Evolutionary conservation across 2,888 invertebrate species (phyloP).

Genomic region (Vandiemenella viatica): DNA sequence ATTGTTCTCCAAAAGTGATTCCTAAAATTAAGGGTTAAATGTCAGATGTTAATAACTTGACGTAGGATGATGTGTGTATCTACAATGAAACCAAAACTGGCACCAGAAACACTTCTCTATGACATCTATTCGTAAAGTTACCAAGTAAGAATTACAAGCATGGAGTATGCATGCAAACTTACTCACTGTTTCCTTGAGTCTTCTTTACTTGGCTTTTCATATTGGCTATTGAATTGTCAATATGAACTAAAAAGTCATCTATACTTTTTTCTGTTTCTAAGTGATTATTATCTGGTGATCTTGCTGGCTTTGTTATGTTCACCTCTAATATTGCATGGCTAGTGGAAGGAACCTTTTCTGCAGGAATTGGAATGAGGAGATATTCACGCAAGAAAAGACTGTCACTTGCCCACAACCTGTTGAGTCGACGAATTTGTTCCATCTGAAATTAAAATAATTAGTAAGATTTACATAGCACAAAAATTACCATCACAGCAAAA

Average conservation of each 20-base stretch:
- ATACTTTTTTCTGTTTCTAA: constrained; percentile 43
- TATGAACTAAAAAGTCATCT: constrained; percentile 65
- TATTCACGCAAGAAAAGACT: constrained; percentile 82
- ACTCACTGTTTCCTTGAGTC: constrained; percentile 68
- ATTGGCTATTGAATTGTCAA: constrained; percentile 69
- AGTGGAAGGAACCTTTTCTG: constrained; percentile 32
- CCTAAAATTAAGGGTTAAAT: too few relatives aligned
- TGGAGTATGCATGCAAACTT: constrained; percentile 31
- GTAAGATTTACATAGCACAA: not conserved
- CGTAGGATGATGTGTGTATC: too few relatives aligned
- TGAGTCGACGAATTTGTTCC: constrained; percentile 82
- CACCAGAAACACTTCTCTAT: too few relatives aligned
- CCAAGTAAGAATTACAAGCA: too few relatives aligned
- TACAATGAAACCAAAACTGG: too few relatives aligned
- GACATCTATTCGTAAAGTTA: too few relatives aligned
- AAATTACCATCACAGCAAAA: too few relatives aligned
- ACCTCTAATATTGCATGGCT: constrained; percentile 17
- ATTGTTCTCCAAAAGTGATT: too few relatives aligned
- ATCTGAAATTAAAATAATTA: constrained; percentile 45
- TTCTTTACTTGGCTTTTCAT: constrained; percentile 72
- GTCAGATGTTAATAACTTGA: too few relatives aligned
- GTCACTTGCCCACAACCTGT: constrained; percentile 82
- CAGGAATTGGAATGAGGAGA: constrained; percentile 68
- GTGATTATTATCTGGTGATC: constrained; percentile 5
- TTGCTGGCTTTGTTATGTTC: constrained; percentile 16